These are phyloP conservation scores for Oenanthe oenanthe DNA, from an alignment of 2,113 vertebrate genomes.

Conservation along the genomic window DNA sequence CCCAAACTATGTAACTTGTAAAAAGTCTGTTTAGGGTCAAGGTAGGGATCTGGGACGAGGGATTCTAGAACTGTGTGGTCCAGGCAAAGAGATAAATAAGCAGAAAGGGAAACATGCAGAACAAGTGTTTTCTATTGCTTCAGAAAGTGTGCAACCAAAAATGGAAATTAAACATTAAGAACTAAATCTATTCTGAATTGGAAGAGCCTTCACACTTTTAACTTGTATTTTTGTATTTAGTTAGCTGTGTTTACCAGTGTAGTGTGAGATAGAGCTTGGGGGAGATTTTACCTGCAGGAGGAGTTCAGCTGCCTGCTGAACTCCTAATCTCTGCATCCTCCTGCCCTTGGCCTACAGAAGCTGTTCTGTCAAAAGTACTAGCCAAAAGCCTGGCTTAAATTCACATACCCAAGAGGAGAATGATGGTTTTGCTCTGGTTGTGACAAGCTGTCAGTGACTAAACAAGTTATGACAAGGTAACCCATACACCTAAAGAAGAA, in stretches of 20 bases:
- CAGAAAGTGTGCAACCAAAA: background rate
- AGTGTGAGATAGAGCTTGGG: background rate
- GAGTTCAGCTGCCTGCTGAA: background rate
- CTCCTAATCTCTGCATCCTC: background rate
- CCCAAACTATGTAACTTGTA: background rate
- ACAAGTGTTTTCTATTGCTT: background rate
- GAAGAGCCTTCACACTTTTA: background rate
- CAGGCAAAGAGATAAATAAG: background rate
- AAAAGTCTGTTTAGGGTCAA: background rate
- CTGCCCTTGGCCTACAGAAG: background rate
- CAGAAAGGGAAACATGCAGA: background rate
- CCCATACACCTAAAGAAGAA: background rate
- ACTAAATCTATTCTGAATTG: background rate
- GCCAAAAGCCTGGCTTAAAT: background rate
- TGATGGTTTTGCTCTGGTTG: background rate
- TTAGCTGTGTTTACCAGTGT: background rate
- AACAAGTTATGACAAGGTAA: background rate
- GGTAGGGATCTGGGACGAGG: background rate
- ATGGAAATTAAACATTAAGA: background rate
- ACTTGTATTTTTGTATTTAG: background rate
- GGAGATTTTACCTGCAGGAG: background rate
- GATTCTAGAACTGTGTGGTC: background rate
- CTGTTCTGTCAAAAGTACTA: background rate
- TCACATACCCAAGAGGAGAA: background rate
- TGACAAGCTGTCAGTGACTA: background rate